Percentiles rank a stretch among this genome's conserved stretches.
Conservation (phyloP, 2,888 invertebrate genomes). For the Campoletis raptor region DNA sequence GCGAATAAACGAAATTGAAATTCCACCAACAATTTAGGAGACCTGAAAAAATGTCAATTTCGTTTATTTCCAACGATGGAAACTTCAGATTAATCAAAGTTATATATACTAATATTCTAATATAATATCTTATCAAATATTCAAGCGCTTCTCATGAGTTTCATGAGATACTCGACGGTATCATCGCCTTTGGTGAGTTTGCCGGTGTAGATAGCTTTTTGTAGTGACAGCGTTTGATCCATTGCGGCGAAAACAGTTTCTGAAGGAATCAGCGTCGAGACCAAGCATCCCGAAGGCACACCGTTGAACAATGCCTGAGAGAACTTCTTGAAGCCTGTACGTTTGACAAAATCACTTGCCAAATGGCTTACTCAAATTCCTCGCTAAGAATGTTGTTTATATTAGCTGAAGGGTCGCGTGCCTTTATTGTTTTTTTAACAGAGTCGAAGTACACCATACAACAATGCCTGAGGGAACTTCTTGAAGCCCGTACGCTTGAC, state of each 20-base stretch:
- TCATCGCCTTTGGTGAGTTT: constrained; percentile 93
- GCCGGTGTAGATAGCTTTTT: constrained; percentile 95
- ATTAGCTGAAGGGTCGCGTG: constrained; percentile 86
- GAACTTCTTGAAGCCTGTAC: constrained; percentile 90
- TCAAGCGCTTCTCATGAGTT: constrained; percentile 91
- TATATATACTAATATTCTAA: no score
- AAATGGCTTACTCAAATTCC: constrained; percentile 96
- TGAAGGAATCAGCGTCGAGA: constrained; percentile 92
- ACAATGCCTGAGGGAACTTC: constrained; percentile 92
- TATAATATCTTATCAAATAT: constrained; percentile 88
- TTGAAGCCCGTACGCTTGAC: constrained; percentile 91
- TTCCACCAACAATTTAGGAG: no score
- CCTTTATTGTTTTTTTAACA: constrained; percentile 86
- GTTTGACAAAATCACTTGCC: constrained; percentile 91
- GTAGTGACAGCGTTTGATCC: constrained; percentile 93
- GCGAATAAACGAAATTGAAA: no score
- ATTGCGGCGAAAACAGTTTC: constrained; percentile 96
- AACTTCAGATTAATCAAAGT: no score
- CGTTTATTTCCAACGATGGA: no score
- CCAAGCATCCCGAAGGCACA: constrained; percentile 90
- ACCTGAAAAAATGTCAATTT: no score
- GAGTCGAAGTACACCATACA: constrained; percentile 92
- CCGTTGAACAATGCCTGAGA: constrained; percentile 97
- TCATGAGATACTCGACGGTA: constrained; percentile 96
- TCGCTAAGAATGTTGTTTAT: constrained; percentile 93